phyloP scores from a whole-genome alignment of 2,797 vertebrate species.

The Alcedo quadribrachys region DNA sequence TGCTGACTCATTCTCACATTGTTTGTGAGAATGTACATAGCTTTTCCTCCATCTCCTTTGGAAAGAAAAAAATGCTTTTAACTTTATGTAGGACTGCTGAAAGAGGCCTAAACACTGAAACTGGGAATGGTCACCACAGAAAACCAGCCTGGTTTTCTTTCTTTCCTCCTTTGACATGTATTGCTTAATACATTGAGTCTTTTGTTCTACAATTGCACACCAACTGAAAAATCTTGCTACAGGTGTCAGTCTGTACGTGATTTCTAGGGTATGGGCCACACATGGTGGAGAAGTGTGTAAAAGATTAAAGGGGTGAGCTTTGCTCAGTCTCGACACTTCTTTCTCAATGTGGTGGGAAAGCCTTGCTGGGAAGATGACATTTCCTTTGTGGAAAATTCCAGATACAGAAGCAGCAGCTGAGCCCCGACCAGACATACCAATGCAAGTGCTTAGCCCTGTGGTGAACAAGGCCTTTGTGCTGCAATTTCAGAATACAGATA shows the following conservation, averaged over 20 bases:
- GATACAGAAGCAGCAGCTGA: neutral
- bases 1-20: fast-evolving
- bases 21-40: neutral
- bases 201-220: neutral
- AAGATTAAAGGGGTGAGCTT: neutral
- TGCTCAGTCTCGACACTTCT: neutral
- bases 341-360: fast-evolving
- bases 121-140: neutral
- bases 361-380: neutral
- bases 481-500: neutral
- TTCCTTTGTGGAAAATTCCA: neutral
- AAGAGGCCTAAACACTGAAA: neutral
- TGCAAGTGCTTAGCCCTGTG: neutral
- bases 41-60: neutral
- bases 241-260: neutral
- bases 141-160: neutral
- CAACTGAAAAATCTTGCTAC: neutral
- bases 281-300: neutral
- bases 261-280: neutral
- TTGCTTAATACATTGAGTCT: fast-evolving
- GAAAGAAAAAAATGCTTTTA: neutral
- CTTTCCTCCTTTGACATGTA: neutral
- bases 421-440: neutral
- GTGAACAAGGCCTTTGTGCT: neutral
- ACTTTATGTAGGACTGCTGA: neutral